Percentiles rank a stretch among this genome's conserved stretches.
Conservation (phyloP, 2,113 vertebrate species). For the Mesocricetus auratus region DNA sequence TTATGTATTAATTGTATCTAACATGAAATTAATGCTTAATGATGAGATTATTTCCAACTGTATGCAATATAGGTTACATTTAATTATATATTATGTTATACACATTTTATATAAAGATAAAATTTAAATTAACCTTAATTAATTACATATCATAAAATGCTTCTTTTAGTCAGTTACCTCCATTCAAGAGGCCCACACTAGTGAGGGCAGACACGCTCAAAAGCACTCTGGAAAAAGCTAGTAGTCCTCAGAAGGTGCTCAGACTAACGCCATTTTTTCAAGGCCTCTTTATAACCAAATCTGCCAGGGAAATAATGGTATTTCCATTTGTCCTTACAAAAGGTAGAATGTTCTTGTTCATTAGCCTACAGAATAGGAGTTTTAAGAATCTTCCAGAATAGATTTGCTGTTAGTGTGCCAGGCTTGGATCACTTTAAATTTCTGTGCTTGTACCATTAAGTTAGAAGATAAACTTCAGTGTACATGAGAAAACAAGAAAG, state of each 20-base stretch:
- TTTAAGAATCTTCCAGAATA: not conserved
- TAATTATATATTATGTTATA: not conserved
- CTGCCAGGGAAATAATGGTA: not conserved
- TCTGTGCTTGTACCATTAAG: conserved; percentile 77
- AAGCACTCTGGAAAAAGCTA: conserved; percentile 42
- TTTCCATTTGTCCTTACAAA: conserved; percentile 59
- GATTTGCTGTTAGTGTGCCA: conserved; percentile 14
- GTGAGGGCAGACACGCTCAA: not conserved
- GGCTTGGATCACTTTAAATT: conserved; percentile 75
- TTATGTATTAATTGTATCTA: not conserved
- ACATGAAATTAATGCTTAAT: conserved; percentile 3
- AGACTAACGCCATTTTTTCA: conserved; percentile 36
- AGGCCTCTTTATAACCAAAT: conserved; percentile 24
- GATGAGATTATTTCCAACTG: conserved; percentile 27
- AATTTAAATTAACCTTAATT: conserved; percentile 40
- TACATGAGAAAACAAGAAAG: conserved; percentile 65
- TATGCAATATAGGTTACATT: not conserved
- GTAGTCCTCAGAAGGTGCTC: conserved; percentile 62
- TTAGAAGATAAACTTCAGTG: conserved; percentile 77
- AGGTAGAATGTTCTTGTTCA: conserved; percentile 9
- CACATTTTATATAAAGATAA: not conserved
- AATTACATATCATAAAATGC: not conserved
- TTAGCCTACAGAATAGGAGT: conserved; percentile 49
- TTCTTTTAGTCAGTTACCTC: not conserved
- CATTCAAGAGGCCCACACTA: not conserved